Evolutionary conservation across 2,888 invertebrate genomes (phyloP), one percentile per base, ranked within the genome.

Genomic region (Rhingia campestris): DNA sequence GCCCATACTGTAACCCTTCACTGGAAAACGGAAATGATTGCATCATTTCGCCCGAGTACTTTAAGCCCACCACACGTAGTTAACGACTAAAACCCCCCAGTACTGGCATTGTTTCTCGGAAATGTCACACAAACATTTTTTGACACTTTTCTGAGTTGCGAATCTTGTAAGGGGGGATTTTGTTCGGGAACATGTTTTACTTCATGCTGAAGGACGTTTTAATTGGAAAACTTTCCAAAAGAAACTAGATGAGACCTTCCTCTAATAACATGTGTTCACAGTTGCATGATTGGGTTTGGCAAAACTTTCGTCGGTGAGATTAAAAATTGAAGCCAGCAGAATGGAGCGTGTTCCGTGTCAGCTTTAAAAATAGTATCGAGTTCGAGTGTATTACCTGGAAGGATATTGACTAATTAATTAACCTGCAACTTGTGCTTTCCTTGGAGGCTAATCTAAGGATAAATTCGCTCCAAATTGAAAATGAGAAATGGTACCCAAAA

Each of bases 71-170:
- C 12, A 2, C 10, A n/a, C 14, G 10, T 2, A 37, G 56, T 22
- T 58, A 1, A 10, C 22, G 12, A 39, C 9, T 7, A 6, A 12
- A 58, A 22, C 22, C 22, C 22, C 58, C n/a, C 22, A 32, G 32
- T 0, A 43, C 45, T 41, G 22, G 45, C 41, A 58, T 45, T 45
- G 33, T 63, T 63, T 45, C 4, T 35, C 45, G 61, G 49, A 69
- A 43, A 69, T 69, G 56, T 69, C 47, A 54, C 67, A 63, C 22
- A 22, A 61, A 61, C 45, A 45, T 61, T 53, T 51, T 53, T 12
- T 67, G 45, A 56, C 67, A 67, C 54, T 45, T 53, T 22, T 22
- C 22, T 22, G 22, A 22, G 12, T 45, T 43, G 43, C 43, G 49
- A 51, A 22, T 51, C 39, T 22, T 22, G 22, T 2, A 22, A 22